Percentiles rank a stretch among this genome's conserved stretches.
Evolutionary conservation across 2,113 vertebrate species (phyloP).

Genomic region (Pleuronectes platessa): DNA sequence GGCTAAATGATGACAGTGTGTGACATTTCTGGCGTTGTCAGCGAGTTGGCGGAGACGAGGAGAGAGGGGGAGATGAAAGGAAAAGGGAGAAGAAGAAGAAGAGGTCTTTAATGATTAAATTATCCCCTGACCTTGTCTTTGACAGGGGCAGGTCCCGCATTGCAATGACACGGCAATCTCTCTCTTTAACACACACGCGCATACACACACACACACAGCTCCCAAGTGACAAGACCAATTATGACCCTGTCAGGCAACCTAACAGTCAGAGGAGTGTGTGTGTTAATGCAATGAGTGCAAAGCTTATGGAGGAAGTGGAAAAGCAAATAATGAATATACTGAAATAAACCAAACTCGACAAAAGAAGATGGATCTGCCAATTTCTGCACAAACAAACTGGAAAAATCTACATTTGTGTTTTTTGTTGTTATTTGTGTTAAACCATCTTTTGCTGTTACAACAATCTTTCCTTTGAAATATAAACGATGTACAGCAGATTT

Average conservation of each 20-base stretch:
- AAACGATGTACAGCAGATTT: too few species aligned
- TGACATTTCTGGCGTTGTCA: slow-evolving; percentile 70
- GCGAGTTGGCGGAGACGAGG: slow-evolving; percentile 53
- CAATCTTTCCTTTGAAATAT: too few species aligned
- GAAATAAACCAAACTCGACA: not conserved
- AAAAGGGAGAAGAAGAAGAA: slow-evolving; percentile 54
- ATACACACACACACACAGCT: slow-evolving; percentile 22
- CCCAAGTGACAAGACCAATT: slow-evolving; percentile 81
- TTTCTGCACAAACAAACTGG: too few species aligned
- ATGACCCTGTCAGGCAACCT: slow-evolving; percentile 75
- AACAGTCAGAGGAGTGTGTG: slow-evolving; percentile 45
- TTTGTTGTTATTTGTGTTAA: too few species aligned
- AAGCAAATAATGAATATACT: not conserved
- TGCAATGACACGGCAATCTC: slow-evolving; percentile 59
- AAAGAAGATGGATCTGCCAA: too few species aligned
- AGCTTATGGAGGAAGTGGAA: slow-evolving; percentile 17
- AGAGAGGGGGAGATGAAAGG: slow-evolving; percentile 42
- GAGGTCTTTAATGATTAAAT: slow-evolving; percentile 85
- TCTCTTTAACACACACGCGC: slow-evolving; percentile 30
- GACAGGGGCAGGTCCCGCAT: slow-evolving; percentile 76
- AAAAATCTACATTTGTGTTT: too few species aligned
- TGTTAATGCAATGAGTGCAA: slow-evolving; percentile 33
- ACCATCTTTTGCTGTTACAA: too few species aligned
- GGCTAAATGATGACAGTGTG: slow-evolving; percentile 70
- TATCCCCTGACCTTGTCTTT: slow-evolving; percentile 83